phyloP scores from a whole-genome alignment of 1,140 invertebrate genomes.

The Brachionus manjavacas region DNA sequence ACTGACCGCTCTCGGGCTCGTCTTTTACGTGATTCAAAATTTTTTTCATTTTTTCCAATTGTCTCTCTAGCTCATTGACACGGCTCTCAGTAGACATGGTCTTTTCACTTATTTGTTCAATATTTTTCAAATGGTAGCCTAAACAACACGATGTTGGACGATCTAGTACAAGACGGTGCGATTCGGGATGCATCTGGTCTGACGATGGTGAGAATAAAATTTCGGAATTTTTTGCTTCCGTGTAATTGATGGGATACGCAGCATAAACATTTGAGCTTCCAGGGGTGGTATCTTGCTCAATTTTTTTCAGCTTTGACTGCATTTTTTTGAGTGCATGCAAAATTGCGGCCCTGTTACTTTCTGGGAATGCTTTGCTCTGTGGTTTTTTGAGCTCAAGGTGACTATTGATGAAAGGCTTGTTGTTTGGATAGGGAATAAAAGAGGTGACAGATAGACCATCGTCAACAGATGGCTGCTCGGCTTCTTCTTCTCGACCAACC shows the following conservation, averaged over 20 bases:
- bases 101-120: conserved; percentile 1
- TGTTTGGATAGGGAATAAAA: not conserved
- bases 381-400: not conserved
- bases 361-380: not conserved
- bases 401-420: not conserved
- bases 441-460: not conserved
- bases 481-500: not conserved
- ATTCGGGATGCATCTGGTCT: not conserved
- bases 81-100: not conserved
- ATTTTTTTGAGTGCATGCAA: conserved; percentile 2
- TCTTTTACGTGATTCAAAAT: not conserved
- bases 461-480: not conserved
- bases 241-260: not conserved
- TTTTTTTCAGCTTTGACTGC: conserved; percentile 9
- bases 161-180: not conserved
- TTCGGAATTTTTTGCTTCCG: not conserved
- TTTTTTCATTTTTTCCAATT: conserved; percentile 21
- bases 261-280: not conserved
- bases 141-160: not conserved
- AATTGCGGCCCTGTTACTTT: not conserved
- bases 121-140: not conserved
- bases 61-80: conserved; percentile 9
- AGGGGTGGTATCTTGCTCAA: not conserved
- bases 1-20: not conserved
- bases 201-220: not conserved